Evolutionary conservation across 2,797 vertebrate species (phyloP).

Genomic region (Rousettus madagascariensis): DNA sequence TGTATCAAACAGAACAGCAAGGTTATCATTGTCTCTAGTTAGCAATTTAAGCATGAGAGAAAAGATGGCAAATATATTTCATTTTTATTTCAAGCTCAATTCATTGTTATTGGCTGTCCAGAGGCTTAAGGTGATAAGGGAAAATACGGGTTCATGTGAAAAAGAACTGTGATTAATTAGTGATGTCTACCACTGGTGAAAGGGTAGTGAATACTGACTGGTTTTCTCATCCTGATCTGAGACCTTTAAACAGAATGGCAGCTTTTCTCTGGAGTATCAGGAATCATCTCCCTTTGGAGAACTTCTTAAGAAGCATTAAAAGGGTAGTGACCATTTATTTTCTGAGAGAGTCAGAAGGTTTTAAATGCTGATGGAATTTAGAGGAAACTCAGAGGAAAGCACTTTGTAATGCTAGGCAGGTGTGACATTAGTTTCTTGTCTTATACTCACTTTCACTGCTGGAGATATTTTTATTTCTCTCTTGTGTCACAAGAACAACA

Average conservation of each 20-base stretch:
- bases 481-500: constrained; percentile 11
- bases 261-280: neutral
- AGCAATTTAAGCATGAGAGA: neutral
- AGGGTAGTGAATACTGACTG: neutral
- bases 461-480: constrained; percentile 47
- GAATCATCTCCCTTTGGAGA: neutral
- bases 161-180: neutral
- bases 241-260: neutral
- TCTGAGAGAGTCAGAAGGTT: neutral
- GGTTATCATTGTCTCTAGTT: neutral
- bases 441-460: neutral
- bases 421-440: neutral
- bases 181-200: neutral
- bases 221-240: neutral
- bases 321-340: neutral
- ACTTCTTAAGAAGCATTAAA: neutral
- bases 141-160: neutral
- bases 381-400: neutral
- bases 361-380: neutral
- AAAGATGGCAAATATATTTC: neutral
- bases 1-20: neutral
- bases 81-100: neutral
- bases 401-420: neutral
- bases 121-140: neutral
- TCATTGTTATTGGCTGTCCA: neutral